A percentile compares a stretch with the other conserved stretches of the same genome.
These are phyloP conservation scores for Heliconius congener DNA, from an alignment of 1,140 invertebrate genomes.

Conservation along the genomic window DNA sequence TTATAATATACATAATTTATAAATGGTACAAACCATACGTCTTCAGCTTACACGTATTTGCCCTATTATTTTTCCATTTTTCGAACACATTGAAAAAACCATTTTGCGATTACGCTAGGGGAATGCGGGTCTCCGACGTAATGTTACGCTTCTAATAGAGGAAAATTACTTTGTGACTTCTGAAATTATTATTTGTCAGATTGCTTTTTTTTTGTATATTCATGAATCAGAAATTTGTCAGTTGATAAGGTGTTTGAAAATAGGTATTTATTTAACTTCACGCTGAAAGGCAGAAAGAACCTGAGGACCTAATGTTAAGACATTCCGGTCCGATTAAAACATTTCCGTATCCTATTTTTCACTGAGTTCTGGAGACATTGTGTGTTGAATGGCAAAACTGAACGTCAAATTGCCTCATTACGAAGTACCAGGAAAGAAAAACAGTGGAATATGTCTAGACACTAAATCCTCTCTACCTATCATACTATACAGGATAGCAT, in stretches of 20 bases:
- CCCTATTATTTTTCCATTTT: background rate
- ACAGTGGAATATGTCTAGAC: too few species aligned
- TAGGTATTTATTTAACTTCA: background rate
- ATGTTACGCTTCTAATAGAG: slow-evolving; percentile 17
- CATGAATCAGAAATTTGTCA: background rate
- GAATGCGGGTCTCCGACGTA: slow-evolving; percentile 1
- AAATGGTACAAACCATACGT: background rate
- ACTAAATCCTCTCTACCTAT: too few species aligned
- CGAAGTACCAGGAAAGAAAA: too few species aligned
- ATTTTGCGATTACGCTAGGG: slow-evolving; percentile 18
- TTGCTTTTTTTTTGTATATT: background rate
- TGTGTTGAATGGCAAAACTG: too few species aligned
- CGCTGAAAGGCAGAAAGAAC: too few species aligned
- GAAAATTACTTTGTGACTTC: slow-evolving; percentile 17
- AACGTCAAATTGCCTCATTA: too few species aligned
- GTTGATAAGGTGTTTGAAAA: background rate
- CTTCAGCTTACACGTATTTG: background rate
- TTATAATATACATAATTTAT: too few species aligned
- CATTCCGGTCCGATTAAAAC: too few species aligned
- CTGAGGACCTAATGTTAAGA: too few species aligned
- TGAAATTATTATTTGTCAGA: slow-evolving; percentile 1
- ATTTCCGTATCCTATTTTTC: too few species aligned
- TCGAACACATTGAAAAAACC: slow-evolving; percentile 10
- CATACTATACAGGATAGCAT: too few species aligned
- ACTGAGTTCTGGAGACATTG: too few species aligned